Conservation (phyloP, 2,797 vertebrate genomes). For the Liparis tanakae region DNA sequence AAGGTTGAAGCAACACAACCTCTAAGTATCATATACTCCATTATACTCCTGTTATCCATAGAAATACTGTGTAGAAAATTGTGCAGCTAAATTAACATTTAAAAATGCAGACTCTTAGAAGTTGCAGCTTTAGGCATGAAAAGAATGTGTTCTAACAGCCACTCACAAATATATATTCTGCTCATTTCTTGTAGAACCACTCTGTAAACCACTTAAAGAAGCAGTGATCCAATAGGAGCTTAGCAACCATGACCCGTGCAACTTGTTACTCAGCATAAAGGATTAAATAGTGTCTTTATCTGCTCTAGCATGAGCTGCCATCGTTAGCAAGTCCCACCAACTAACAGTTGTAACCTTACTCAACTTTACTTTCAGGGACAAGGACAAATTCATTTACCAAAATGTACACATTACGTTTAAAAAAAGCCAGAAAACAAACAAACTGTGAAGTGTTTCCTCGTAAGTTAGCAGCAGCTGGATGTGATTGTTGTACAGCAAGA, state of each 20-base stretch:
- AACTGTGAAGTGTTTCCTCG: too few relatives aligned
- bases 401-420: not conserved
- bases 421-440: too few relatives aligned
- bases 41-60: not conserved
- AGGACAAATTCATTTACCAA: not conserved
- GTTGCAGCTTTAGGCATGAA: not conserved
- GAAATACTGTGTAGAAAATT: slow-evolving; percentile 1
- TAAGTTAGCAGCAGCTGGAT: too few relatives aligned
- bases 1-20: not conserved
- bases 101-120: slow-evolving; percentile 12
- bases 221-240: not conserved
- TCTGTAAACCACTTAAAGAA: not conserved
- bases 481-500: too few relatives aligned
- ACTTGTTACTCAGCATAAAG: not conserved
- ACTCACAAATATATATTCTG: not conserved
- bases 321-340: not conserved
- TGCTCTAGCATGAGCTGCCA: not conserved
- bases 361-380: not conserved
- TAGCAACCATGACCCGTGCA: too few relatives aligned
- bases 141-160: not conserved
- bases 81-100: not conserved
- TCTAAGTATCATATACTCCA: not conserved
- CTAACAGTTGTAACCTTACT: not conserved
- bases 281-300: not conserved
- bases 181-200: not conserved